phyloP scores from a whole-genome alignment of 2,797 vertebrate species.

The Acanthurus tractus region DNA sequence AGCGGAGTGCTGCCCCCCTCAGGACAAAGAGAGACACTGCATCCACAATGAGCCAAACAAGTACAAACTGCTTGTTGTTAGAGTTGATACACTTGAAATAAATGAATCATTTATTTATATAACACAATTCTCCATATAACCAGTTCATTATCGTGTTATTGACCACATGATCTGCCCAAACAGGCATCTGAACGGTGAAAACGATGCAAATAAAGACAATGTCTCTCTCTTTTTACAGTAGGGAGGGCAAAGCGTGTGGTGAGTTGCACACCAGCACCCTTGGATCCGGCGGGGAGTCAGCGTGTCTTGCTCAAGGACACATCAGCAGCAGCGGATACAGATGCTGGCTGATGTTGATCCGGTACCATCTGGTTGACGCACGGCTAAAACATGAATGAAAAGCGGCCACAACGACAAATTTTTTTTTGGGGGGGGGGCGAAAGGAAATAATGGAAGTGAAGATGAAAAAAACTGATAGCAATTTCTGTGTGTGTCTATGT shows the following conservation, averaged over 20 bases:
- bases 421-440: not conserved
- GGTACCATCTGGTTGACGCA: not conserved
- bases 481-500: conserved; percentile 5
- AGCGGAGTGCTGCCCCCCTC: conserved; percentile 45
- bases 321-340: conserved; percentile 17
- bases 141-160: too few species aligned
- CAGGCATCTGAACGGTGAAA: not conserved
- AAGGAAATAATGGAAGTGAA: conserved; percentile 22
- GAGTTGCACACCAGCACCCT: conserved; percentile 6
- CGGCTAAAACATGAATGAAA: conserved; percentile 9
- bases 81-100: not conserved
- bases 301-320: conserved; percentile 58
- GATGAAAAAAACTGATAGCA: conserved; percentile 29
- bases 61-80: not conserved
- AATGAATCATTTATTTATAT: not conserved
- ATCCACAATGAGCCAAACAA: not conserved
- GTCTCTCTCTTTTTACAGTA: not conserved
- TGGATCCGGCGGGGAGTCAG: not conserved
- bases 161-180: not conserved
- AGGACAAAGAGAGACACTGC: conserved; percentile 29
- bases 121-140: too few species aligned
- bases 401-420: conserved; percentile 14
- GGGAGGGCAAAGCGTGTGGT: not conserved
- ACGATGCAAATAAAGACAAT: not conserved
- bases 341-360: not conserved